Evolutionary conservation across 1,140 invertebrate species (phyloP).

Genomic region (Neelides sp.): DNA sequence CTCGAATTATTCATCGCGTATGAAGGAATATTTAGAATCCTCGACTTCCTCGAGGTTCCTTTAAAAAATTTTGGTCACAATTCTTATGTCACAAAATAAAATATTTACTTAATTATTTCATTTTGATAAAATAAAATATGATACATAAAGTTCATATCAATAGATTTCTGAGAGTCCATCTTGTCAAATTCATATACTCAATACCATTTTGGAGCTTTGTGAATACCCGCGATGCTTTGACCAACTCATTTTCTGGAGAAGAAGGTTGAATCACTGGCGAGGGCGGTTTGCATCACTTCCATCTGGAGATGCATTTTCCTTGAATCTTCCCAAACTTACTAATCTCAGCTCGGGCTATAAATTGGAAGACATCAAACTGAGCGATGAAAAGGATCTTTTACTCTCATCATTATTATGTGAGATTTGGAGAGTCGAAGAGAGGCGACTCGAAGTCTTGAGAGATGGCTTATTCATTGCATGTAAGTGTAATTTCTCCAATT

Average conservation of each 20-base stretch:
- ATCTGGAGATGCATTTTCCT: too few species aligned
- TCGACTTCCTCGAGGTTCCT: constrained; percentile 24
- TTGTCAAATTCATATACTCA: constrained; percentile 14
- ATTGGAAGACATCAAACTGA: constrained; percentile 13
- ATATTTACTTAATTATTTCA: too few species aligned
- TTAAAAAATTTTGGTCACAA: too few species aligned
- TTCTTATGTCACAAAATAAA: too few species aligned
- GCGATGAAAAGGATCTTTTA: too few species aligned
- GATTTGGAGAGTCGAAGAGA: constrained; percentile 25
- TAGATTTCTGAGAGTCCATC: constrained; percentile 20
- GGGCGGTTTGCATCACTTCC: too few species aligned
- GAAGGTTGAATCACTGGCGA: not conserved
- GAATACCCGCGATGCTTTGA: constrained; percentile 26
- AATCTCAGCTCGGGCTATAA: constrained; percentile 4
- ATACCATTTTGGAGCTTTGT: constrained; percentile 17
- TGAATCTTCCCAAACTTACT: too few species aligned
- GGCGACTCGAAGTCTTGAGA: constrained; percentile 11
- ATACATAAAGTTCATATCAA: not conserved
- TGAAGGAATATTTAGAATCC: constrained; percentile 25
- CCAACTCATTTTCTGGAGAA: constrained; percentile 21
- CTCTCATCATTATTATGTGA: constrained; percentile 15
- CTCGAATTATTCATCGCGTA: constrained; percentile 19
- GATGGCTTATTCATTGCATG: constrained; percentile 22
- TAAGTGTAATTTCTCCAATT: constrained; percentile 15
- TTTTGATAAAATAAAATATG: not conserved